Base-by-base conservation (phyloP, 2,113 vertebrate species). In the Dicrurus megarhynchus region DNA sequence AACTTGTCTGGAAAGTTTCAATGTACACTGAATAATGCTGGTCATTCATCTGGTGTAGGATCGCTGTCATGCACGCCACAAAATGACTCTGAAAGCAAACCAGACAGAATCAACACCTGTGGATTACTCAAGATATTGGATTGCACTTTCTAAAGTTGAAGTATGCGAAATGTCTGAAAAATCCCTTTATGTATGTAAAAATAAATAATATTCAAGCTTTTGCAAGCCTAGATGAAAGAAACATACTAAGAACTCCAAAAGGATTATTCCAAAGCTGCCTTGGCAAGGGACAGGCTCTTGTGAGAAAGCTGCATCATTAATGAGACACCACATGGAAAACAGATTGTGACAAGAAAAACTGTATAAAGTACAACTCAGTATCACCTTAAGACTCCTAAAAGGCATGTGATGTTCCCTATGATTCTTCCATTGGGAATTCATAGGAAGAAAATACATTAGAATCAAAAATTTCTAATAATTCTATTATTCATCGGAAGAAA, bases 31-130 rank as follows among this genome's bases (percentile, higher is more conserved):
- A 98, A 64, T 99, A 99, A 97, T 99, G 99, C 53, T 97, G 98
- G 95, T 99, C 98, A 3, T 95, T 98, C 99, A 99, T 99, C 98
- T 99, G 99, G 93, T 98, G 98, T 83, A 99, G 98, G 93, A 99
- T 99, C 0, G 99, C 99, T 42, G 99, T 99, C 99, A 99, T 99
- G 87, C 99, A 99, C 2, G 99, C 99, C 83, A 99, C 99, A 93
- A 99, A 99, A 87, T 98, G 98, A 96, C 99, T 99, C 99, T 99
- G 91, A 32, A 97, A 98, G 67, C 90, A 94, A 98, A 39, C 24
- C 60, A 93, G 84, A 81, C 41, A 87, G 26, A 85, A 85, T 63
- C 39, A 88, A 73, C 30, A 84, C 21, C 52, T 24, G 18, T 8
- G 59, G 26, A 12, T 42, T 37, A 41, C 11, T 80, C 21, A 7